phyloP scores from a whole-genome alignment of 2,888 invertebrate species.

The Baronia brevicornis region DNA sequence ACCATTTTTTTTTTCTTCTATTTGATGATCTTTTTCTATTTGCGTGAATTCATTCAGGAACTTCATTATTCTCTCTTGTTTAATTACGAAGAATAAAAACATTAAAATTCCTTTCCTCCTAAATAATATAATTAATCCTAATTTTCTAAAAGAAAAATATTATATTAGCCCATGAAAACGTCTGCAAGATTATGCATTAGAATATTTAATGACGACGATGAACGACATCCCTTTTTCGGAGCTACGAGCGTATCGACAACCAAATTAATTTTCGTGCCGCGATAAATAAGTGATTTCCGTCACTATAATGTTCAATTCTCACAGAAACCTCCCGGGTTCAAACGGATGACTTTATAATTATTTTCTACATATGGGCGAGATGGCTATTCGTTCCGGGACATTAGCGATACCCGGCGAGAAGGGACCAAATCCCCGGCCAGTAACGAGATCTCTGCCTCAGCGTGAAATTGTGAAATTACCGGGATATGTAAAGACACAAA shows the following conservation, averaged over 20 bases:
- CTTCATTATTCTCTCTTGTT: too few relatives aligned
- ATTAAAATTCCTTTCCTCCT: too few relatives aligned
- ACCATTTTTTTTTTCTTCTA: too few relatives aligned
- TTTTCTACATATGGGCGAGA: slow-evolving; percentile 57
- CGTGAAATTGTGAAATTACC: slow-evolving; percentile 72
- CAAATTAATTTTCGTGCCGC: too few relatives aligned
- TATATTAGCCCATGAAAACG: too few relatives aligned
- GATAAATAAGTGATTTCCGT: slow-evolving; percentile 49
- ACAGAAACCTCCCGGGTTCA: slow-evolving; percentile 40
- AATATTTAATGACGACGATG: slow-evolving; percentile 16
- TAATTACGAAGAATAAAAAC: too few relatives aligned
- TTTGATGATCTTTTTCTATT: too few relatives aligned
- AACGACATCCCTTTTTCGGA: too few relatives aligned
- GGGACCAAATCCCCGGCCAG: slow-evolving; percentile 50
- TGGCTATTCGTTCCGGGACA: slow-evolving; percentile 58
- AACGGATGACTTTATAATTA: slow-evolving; percentile 61
- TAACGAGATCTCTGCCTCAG: slow-evolving; percentile 63
- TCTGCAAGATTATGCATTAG: slow-evolving; percentile 5
- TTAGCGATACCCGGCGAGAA: slow-evolving; percentile 53
- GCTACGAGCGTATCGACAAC: too few relatives aligned
- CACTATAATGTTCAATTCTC: slow-evolving; percentile 39
- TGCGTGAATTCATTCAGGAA: too few relatives aligned
- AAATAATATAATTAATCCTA: too few relatives aligned
- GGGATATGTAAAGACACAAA: slow-evolving; percentile 35
- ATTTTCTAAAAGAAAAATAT: too few relatives aligned